Evolutionary conservation across 2,113 vertebrate species (phyloP), one percentile per base, ranked within the genome.

Genomic region (Lynx canadensis): DNA sequence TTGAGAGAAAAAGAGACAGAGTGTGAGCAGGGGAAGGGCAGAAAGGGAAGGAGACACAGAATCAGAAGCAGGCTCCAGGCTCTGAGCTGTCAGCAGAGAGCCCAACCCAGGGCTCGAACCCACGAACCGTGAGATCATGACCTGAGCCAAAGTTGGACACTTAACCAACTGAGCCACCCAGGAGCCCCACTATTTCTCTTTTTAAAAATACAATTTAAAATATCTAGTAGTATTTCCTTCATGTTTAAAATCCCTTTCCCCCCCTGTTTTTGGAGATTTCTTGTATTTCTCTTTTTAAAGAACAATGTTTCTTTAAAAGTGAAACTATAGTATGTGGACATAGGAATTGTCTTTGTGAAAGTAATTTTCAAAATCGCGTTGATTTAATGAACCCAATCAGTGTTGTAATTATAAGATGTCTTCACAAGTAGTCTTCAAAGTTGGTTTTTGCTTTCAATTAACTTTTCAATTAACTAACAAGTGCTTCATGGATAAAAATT

Each of bases 301-400:
- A 29, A 2, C 60, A 65, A 16, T 82, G 87, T 95, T 91, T 71
- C 19, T 45, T 95, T 36, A 93, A 63, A 84, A 18, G 66, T 68
- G 33, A 93, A 80, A 82, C 66, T 33, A 18, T 84, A 87, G 52
- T 96, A 88, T 85, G 86, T 73, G 36, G 82, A 73, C 76, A 80
- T 52, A 81, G 74, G 45, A 95, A 95, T 74, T 60, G 36, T 87
- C 41, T 96, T 93, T 95, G 41, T 82, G 95, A 95, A 85, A 68
- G 86, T 86, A 88, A 97, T 98, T 98, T 98, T 97, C 82, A 96
- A 98, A 97, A 97, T 97, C 41, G 63, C 90, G 55, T 71, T 95
- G 86, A 63, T 97, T 98, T 80, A 97, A 93, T 94, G 55, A 96
- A 95, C 69, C 4, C 21, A 69, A 95, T 97, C 97, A 97, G 97